Evolutionary conservation across 2,113 vertebrate genomes (phyloP), one percentile per base, ranked within the genome.

Genomic region (Macrotis lagotis): DNA sequence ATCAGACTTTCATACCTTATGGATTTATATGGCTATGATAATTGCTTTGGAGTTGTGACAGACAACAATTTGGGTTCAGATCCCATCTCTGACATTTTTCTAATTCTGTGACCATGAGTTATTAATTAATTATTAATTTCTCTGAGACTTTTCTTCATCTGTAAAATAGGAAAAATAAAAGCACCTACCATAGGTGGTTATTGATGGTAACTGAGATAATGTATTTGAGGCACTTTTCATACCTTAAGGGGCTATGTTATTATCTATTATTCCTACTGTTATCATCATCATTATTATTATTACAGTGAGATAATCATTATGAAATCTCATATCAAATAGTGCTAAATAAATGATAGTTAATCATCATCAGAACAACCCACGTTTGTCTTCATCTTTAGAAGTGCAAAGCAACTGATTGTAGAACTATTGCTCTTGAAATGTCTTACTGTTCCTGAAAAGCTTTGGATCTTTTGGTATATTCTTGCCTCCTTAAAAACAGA

Each of bases 401-500:
- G 51, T 90, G 83, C 28, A 50, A 51, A 44, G 14, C 22, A 91
- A 37, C 26, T 94, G 19, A 37, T 19, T 48, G 24, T 48, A 88
- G 49, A 25, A 90, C 12, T 53, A 55, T 48, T 47, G 49, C 16
- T 14, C 49, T 28, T 11, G 24, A 44, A 51, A n/a, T 3, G 28
- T 14, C 48, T 47, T 10, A 10, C 74, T 6, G 48, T 28, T 8
- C 16, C 50, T 47, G 14, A 50, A 3, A 3, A 51, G 8, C 48
- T 14, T 0, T 16, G 9, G 59, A 19, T n/a, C 90, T 49, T 94
- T 2, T 49, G 2, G 31, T 51, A 1, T 51, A 28, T 94, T 91
- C 50, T 51, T 93, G 50, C 88, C 59, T 2, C 47, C 91, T 89
- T 89, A 52, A 48, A 96, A 66, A 8, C 94, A 99, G 99, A 99